Evolutionary conservation across 2,113 vertebrate species (phyloP).

Genomic region (Alectura lathami): DNA sequence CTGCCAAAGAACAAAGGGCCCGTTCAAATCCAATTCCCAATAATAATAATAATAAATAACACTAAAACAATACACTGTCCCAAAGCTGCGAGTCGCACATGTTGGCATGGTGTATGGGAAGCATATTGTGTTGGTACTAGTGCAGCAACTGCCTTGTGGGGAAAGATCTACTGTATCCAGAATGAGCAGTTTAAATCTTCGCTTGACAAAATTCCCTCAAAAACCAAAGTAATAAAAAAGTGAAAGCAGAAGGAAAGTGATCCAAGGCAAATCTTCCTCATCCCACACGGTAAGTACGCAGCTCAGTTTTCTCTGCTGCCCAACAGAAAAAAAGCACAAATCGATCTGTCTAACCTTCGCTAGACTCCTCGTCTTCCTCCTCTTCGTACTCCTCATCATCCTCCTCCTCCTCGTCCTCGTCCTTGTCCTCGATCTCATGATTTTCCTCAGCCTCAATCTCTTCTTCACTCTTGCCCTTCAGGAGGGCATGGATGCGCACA

Average conservation of each 20-base stretch:
- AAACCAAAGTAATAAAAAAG: not conserved
- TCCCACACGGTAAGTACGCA: not conserved
- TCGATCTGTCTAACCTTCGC: constrained; percentile 82
- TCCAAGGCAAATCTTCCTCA: not conserved
- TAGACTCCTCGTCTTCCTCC: constrained; percentile 77
- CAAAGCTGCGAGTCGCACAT: not conserved
- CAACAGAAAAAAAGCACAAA: not conserved
- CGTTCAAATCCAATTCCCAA: not conserved
- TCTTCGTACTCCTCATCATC: constrained; percentile 69
- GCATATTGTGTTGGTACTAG: not conserved
- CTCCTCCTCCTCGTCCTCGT: constrained; percentile 55
- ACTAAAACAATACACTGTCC: not conserved
- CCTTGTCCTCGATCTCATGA: constrained; percentile 55
- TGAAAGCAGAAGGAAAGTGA: not conserved
- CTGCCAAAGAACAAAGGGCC: not conserved
- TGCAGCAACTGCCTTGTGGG: not conserved
- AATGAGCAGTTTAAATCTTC: not conserved
- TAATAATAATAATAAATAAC: not conserved
- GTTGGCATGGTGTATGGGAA: not conserved
- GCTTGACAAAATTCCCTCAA: not conserved
- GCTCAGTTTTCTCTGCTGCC: not conserved
- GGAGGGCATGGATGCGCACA: constrained; percentile 87
- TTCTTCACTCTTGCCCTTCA: constrained; percentile 80
- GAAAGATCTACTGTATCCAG: not conserved
- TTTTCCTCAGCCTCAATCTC: constrained; percentile 69